These are phyloP conservation scores for Excalfactoria chinensis DNA, from an alignment of 2,113 vertebrate genomes.

Conservation along the genomic window DNA sequence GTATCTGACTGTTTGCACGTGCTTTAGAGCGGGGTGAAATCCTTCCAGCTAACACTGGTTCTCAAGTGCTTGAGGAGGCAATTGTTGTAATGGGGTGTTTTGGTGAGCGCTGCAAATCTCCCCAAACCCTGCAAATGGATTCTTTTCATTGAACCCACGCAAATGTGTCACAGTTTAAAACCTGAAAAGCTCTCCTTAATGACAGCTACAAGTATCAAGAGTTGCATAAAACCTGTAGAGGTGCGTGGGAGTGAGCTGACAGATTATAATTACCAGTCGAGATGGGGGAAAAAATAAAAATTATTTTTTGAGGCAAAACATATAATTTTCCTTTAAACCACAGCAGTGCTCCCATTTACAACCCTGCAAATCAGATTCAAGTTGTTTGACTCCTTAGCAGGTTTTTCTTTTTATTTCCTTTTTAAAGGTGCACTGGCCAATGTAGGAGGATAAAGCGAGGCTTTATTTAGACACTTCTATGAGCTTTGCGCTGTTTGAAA, in stretches of 20 bases:
- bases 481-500: neutral
- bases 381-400: constrained; percentile 2
- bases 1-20: neutral
- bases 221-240: constrained; percentile 25
- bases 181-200: constrained; percentile 27
- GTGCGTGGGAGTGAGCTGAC: constrained; percentile 37
- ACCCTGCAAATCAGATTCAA: constrained; percentile 21
- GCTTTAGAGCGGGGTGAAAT: neutral
- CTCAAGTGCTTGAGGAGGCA: constrained; percentile 46
- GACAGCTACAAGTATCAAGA: constrained; percentile 42
- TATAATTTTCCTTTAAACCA: constrained; percentile 74
- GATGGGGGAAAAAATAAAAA: constrained; percentile 42
- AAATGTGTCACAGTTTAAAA: constrained; percentile 42
- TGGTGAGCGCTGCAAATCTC: constrained; percentile 45
- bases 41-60: constrained; percentile 16
- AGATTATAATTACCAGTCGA: constrained; percentile 71
- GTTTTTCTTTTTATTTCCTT: neutral
- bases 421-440: neutral
- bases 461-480: neutral
- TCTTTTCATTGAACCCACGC: constrained; percentile 41
- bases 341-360: constrained; percentile 51
- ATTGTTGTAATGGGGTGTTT: constrained; percentile 66
- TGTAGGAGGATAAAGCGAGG: neutral
- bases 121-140: constrained; percentile 48
- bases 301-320: constrained; percentile 73